Evolutionary conservation across 2,113 vertebrate species (phyloP), one percentile per base, ranked within the genome.

Genomic region (Lipotes vexillifer): DNA sequence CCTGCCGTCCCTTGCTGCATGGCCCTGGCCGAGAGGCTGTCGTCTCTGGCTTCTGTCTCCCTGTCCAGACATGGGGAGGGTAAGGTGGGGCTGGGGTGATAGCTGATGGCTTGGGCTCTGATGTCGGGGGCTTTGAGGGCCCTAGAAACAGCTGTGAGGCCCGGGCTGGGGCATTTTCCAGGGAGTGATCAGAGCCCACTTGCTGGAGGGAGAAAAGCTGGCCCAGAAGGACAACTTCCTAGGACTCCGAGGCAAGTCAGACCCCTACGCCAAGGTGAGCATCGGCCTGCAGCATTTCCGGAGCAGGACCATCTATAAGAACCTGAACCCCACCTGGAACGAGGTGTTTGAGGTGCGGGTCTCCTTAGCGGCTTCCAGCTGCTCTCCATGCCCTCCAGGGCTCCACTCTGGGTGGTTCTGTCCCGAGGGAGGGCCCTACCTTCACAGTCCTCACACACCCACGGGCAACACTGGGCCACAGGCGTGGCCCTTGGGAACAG

Each of bases 201-300:
- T 99, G 71, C 44, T 99, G 94, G 99, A 99, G 96, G 99, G 99
- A 8, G 98, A 98, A 96, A 98, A 99, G 90, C 99, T 99, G 92
- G 97, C 99, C 68, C 99, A 99, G 38, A 99, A 99, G 95, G 99
- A 99, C 95, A 99, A 98, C 23, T 99, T 99, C 96, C 99, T 99
- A 98, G 99, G 99, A 33, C 99, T 99, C 49, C 99, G 99, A 92
- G 99, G 99, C 44, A 99, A 99, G 96, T 99, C 99, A 4, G 99
- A 99, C 96, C 99, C 99, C 0, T 99, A 99, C 0, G 98, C 98
- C 38, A 98, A 98, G 6, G 98, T 99, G 91, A 98, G 99, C 0
- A 98, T 99, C 0, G 99, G 99, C 91, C 98, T 99, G 41, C 96
- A 88, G 57, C 94, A 98, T 0, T 98, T 98, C 97, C 98, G 99